These are phyloP conservation scores for Hirudo medicinalis DNA, from an alignment of 1,140 invertebrate genomes.

Conservation along the genomic window DNA sequence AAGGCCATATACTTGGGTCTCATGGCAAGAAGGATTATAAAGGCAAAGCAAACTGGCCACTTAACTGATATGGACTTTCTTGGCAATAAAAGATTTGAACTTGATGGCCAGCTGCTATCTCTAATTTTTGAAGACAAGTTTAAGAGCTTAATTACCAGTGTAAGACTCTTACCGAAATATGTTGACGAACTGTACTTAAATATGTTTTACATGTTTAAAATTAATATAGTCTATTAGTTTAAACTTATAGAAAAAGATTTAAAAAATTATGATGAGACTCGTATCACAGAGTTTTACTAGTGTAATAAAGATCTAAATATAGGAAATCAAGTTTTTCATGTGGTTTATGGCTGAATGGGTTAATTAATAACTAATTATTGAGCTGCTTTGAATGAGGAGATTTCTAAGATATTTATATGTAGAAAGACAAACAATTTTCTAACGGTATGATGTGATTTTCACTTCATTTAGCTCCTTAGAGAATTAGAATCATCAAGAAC, in stretches of 20 bases:
- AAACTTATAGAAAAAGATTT: too few species aligned
- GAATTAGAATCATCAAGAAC: slow-evolving; percentile 89
- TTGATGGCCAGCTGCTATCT: slow-evolving; percentile 85
- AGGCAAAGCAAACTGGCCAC: slow-evolving; percentile 54
- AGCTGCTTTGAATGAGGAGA: too few species aligned
- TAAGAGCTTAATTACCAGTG: slow-evolving; percentile 74
- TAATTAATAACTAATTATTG: too few species aligned
- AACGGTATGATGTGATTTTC: too few species aligned
- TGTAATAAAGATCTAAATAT: too few species aligned
- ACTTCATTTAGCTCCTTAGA: slow-evolving; percentile 72
- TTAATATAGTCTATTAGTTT: too few species aligned
- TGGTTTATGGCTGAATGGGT: background rate
- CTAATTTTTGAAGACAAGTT: slow-evolving; percentile 98
- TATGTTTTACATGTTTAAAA: too few species aligned
- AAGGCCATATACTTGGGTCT: slow-evolving; percentile 73
- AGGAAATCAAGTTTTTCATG: background rate
- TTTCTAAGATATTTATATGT: too few species aligned
- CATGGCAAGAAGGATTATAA: slow-evolving; percentile 80
- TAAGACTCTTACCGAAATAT: slow-evolving; percentile 26
- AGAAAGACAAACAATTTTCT: too few species aligned
- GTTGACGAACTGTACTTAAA: slow-evolving; percentile 14
- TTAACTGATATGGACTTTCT: slow-evolving; percentile 97
- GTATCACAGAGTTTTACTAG: too few species aligned
- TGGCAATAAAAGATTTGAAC: slow-evolving; percentile 87
- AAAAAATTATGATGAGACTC: too few species aligned